Percentiles rank a stretch among this genome's conserved stretches.
Conservation (phyloP, 1,140 invertebrate species). For the Batillaria attramentaria region DNA sequence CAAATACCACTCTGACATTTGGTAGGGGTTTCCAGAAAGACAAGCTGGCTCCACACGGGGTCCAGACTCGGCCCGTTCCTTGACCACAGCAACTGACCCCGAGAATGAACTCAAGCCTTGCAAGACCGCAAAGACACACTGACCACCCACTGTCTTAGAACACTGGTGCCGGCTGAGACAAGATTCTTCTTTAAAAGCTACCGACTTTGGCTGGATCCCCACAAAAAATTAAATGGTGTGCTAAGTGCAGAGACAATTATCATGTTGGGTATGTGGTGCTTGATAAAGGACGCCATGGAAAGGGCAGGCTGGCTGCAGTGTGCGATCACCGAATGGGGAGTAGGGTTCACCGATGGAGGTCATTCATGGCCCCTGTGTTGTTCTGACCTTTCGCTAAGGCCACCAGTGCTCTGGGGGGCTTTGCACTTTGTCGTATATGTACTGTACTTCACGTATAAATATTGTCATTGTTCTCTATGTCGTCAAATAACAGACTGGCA, state of each 20-base stretch:
- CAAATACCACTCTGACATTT: constrained; percentile 46
- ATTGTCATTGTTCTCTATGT: constrained; percentile 15
- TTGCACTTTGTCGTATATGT: background rate
- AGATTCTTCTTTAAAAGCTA: background rate
- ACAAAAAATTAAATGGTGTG: background rate
- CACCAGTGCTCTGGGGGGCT: background rate
- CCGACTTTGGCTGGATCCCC: background rate
- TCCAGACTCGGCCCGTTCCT: constrained; percentile 8
- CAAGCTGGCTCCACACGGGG: constrained; percentile 25
- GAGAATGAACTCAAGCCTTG: background rate
- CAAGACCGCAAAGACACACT: too few relatives aligned
- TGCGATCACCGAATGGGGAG: background rate
- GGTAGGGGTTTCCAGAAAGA: constrained; percentile 6
- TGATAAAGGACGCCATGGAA: background rate
- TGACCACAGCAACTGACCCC: constrained; percentile 17
- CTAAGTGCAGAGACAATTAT: background rate
- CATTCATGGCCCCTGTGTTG: background rate
- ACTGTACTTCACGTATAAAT: background rate
- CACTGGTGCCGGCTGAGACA: background rate
- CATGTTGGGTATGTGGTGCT: background rate
- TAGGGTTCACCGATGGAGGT: constrained; percentile 3
- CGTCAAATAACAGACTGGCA: too few relatives aligned
- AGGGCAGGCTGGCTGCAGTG: background rate
- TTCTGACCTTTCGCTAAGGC: background rate
- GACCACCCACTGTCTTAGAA: too few relatives aligned